phyloP scores from a whole-genome alignment of 2,113 vertebrate species.

The Thalassarche chlororhynchos region DNA sequence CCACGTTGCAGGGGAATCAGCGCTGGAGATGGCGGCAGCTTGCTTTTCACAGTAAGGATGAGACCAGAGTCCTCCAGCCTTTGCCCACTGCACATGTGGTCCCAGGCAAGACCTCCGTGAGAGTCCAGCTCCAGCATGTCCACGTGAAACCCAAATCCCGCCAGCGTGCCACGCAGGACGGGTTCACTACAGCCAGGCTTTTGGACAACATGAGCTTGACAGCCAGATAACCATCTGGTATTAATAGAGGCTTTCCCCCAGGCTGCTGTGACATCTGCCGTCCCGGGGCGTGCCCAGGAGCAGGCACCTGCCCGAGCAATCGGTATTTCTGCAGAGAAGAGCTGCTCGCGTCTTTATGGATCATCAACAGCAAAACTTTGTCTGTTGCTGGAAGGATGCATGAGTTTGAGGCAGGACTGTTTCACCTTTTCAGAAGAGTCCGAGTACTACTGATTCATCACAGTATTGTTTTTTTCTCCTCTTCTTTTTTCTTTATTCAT shows the following conservation, averaged over 20 bases:
- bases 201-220: neutral
- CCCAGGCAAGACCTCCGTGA: neutral
- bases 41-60: neutral
- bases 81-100: accelerated
- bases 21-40: accelerated
- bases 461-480: neutral
- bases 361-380: neutral
- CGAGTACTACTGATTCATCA: neutral
- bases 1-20: neutral
- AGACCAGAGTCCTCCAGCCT: neutral
- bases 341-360: neutral
- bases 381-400: neutral
- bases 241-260: neutral
- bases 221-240: neutral
- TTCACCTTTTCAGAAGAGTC: neutral
- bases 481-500: neutral
- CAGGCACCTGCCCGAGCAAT: neutral
- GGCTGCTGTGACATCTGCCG: neutral
- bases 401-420: neutral
- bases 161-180: accelerated
- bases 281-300: neutral
- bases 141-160: neutral
- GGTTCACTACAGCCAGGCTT: neutral
- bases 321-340: neutral
- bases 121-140: accelerated